These are phyloP conservation scores for Vultur gryphus DNA, from an alignment of 2,797 vertebrate species.

Conservation along the genomic window DNA sequence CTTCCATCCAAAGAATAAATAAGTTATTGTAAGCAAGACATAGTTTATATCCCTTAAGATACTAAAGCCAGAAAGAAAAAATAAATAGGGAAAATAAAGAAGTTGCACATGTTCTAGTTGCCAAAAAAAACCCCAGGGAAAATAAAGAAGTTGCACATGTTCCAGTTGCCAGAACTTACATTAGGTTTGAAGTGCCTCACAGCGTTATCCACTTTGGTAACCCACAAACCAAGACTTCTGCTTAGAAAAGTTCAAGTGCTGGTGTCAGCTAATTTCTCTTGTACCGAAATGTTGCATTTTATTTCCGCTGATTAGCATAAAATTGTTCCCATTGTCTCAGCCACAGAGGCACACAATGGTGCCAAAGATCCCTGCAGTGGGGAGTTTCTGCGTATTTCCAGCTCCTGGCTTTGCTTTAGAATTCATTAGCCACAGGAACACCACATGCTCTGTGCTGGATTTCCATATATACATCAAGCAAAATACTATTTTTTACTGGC, in stretches of 20 bases:
- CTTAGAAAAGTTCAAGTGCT: constrained; percentile 1
- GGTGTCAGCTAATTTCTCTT: constrained; percentile 73
- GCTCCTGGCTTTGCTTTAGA: constrained; percentile 15
- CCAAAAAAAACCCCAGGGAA: not conserved
- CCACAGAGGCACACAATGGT: constrained; percentile 75
- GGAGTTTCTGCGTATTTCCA: constrained; percentile 47
- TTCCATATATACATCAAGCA: not conserved
- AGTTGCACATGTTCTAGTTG: not conserved
- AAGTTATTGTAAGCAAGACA: not conserved
- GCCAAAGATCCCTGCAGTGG: constrained; percentile 81
- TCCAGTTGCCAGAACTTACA: not conserved
- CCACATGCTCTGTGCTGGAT: not conserved
- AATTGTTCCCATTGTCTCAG: constrained; percentile 90
- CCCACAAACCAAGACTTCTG: not conserved
- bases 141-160: not conserved
- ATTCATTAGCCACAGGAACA: constrained; percentile 7
- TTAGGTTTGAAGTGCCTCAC: not conserved
- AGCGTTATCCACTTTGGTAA: not conserved
- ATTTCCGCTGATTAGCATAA: constrained; percentile 90
- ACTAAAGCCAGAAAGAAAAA: not conserved
- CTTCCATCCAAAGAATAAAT: not conserved
- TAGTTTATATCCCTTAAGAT: not conserved
- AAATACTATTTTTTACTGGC: not conserved
- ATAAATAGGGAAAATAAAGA: not conserved
- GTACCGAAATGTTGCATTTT: constrained; percentile 77